Percentiles rank a stretch among this genome's conserved stretches.
Evolutionary conservation across 2,888 invertebrate species (phyloP).

Genomic region (Cephus pulcher): DNA sequence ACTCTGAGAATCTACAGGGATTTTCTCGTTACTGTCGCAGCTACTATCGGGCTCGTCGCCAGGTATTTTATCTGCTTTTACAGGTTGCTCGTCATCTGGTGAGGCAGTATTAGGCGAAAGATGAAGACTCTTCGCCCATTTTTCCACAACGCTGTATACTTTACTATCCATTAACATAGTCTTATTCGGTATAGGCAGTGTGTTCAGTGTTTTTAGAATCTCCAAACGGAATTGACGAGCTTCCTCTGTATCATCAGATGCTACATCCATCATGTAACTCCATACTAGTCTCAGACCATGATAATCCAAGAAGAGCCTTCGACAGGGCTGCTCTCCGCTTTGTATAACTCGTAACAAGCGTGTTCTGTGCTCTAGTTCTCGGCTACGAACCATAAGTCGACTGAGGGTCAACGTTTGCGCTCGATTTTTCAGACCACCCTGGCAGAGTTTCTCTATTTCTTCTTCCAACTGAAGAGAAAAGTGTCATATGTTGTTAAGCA

Average conservation of each 20-base stretch:
- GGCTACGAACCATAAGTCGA: conserved; percentile 92
- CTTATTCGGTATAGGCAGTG: conserved; percentile 92
- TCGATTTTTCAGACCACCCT: conserved; percentile 87
- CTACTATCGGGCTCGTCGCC: conserved; percentile 47
- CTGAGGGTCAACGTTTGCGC: conserved; percentile 90
- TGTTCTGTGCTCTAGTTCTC: conserved; percentile 80
- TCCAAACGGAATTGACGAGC: conserved; percentile 68
- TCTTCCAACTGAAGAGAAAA: conserved; percentile 78
- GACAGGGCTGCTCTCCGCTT: conserved; percentile 83
- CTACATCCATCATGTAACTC: conserved; percentile 90
- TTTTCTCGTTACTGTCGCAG: conserved; percentile 49
- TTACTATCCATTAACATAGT: conserved; percentile 94
- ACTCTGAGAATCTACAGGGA: conserved; percentile 24
- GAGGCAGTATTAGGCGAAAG: conserved; percentile 53
- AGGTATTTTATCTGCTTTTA: conserved; percentile 11
- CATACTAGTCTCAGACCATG: conserved; percentile 91
- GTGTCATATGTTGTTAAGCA: neutral
- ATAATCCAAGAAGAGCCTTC: conserved; percentile 91
- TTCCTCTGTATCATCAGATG: conserved; percentile 68
- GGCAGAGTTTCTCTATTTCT: conserved; percentile 84
- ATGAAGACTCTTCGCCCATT: conserved; percentile 75
- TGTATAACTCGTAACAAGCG: conserved; percentile 83
- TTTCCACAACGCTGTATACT: conserved; percentile 85
- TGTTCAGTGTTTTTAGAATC: conserved; percentile 82
- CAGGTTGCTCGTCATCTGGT: conserved; percentile 56